Evolutionary conservation across 2,888 invertebrate genomes (phyloP).

Genomic region (Pristionchus exspectatus): DNA sequence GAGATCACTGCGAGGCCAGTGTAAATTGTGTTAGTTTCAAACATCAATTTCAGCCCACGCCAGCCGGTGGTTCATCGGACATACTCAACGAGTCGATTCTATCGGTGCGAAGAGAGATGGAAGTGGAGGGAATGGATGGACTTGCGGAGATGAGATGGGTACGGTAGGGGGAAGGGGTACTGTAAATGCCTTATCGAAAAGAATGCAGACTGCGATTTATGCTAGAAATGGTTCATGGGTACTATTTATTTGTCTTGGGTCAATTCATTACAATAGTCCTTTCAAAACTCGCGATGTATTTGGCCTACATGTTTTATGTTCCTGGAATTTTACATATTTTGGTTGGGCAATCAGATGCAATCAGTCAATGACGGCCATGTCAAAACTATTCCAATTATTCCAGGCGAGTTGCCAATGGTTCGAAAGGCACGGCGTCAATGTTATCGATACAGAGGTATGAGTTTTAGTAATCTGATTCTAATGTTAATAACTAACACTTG

Average conservation of each 20-base stretch:
- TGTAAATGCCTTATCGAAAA: background rate
- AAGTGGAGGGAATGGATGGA: constrained; percentile 35
- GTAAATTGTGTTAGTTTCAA: background rate
- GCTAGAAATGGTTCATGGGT: background rate
- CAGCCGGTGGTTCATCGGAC: background rate
- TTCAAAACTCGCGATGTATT: background rate
- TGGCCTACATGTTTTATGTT: background rate
- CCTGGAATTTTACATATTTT: background rate
- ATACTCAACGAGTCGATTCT: constrained; percentile 46
- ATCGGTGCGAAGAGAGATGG: constrained; percentile 30
- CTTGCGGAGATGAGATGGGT: constrained; percentile 37
- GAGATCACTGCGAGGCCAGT: no score
- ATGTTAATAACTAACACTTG: no score
- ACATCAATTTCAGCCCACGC: background rate
- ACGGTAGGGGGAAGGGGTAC: background rate
- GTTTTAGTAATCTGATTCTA: no score
- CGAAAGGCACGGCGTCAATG: background rate
- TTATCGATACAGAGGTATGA: background rate
- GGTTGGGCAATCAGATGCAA: background rate
- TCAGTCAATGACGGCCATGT: background rate
- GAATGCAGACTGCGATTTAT: background rate
- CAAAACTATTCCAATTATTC: background rate
- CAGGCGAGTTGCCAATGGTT: constrained; percentile 3
- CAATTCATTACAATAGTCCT: background rate
- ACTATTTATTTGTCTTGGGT: no score